These are phyloP conservation scores for Myripristis jacobus DNA, from an alignment of 2,797 vertebrate genomes.

Conservation along the genomic window DNA sequence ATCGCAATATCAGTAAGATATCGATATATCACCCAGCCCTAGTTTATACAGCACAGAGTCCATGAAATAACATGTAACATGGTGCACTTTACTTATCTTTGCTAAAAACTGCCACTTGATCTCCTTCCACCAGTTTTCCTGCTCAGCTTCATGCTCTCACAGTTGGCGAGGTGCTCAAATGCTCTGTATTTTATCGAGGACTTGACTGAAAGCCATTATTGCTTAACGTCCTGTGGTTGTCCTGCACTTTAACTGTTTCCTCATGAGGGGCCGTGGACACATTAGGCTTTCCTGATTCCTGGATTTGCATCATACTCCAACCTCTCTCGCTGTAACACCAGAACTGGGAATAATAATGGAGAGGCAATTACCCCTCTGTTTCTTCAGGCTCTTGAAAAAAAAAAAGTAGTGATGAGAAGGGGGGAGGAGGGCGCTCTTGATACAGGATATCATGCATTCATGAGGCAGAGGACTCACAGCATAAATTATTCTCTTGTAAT, in stretches of 20 bases:
- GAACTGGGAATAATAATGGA: slow-evolving; percentile 53
- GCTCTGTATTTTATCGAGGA: slow-evolving; percentile 27
- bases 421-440: slow-evolving; percentile 38
- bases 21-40: too few relatives aligned
- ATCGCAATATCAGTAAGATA: too few relatives aligned
- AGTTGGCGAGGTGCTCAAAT: slow-evolving; percentile 7
- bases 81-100: background rate
- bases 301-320: slow-evolving; percentile 50
- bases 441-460: slow-evolving; percentile 71
- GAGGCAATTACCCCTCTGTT: slow-evolving; percentile 60
- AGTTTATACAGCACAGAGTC: too few relatives aligned
- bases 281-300: slow-evolving; percentile 58
- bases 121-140: background rate
- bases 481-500: slow-evolving; percentile 73
- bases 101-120: background rate
- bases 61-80: too few relatives aligned
- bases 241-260: slow-evolving; percentile 27
- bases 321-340: slow-evolving; percentile 43
- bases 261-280: slow-evolving; percentile 44
- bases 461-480: slow-evolving; percentile 57
- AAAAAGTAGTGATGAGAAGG: slow-evolving; percentile 14
- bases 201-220: slow-evolving; percentile 23
- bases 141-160: slow-evolving; percentile 5
- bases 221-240: slow-evolving; percentile 23
- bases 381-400: slow-evolving; percentile 64